Base-by-base conservation (phyloP, 2,888 invertebrate genomes). In the Morpho helenor region DNA sequence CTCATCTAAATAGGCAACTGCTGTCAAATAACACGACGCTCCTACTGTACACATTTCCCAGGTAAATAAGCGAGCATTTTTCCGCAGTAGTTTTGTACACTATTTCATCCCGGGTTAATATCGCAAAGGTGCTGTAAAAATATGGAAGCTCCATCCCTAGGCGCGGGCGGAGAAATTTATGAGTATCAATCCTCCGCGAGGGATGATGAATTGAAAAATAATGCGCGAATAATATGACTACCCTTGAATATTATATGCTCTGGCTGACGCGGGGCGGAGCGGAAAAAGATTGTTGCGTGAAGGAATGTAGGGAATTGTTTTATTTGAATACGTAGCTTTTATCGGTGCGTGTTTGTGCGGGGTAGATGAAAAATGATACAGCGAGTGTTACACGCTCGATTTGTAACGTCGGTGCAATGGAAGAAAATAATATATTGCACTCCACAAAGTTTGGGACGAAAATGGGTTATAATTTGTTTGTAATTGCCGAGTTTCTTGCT, bases 101-200 rank as follows among this genome's bases (percentile, higher is more conserved):
- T 66, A 66, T 66, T 59, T 64, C 59, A 59, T 64, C 59, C 47
- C 56, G 57, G 65, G 63, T 63, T 68, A 68, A 66, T 64, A 66
- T 65, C 56, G 65, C 56, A 53, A 55, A 63, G 62, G 66, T 64
- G 49, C 50, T 56, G 48, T 47, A 58, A 59, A 62, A 50, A 59
- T 63, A 63, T 64, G 67, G 55, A 60, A 44, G 51, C 55, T 41
- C 51, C 47, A 53, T 53, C 58, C 43, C 58, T 49, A 49, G 56
- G 62, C 59, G 61, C 60, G 56, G 49, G 59, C 58, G 61, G 53
- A 46, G 52, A 61, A 63, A 68, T 68, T 68, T 70, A 68, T 66
- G 61, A 59, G 65, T 67, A 68, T 69, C 70, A 70, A 68, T 70
- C 65, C 68, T 60, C 54, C 55, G 49, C 50, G 56, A 44, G 64